Percentiles rank a stretch among this genome's conserved stretches.
Evolutionary conservation across 1,140 invertebrate genomes (phyloP).

Genomic region (Papilio glaucus): DNA sequence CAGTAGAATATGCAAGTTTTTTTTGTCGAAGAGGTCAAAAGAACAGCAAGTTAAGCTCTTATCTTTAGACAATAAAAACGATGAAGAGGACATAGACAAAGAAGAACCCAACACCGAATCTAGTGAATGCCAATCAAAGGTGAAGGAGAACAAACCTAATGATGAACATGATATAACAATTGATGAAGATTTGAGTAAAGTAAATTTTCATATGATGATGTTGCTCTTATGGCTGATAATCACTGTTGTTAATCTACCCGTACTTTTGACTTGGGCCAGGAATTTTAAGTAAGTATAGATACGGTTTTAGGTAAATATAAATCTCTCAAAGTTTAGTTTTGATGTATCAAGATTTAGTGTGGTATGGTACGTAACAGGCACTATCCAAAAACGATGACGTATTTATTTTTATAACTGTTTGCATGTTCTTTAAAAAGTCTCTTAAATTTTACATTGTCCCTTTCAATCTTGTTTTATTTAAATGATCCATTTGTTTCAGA

Average conservation of each 20-base stretch:
- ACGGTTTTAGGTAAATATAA: conserved; percentile 1
- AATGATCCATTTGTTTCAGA: conserved; percentile 64
- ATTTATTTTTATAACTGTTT: too few species aligned
- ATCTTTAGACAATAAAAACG: conserved; percentile 31
- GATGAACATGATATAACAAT: conserved; percentile 42
- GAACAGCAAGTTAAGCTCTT: conserved; percentile 39
- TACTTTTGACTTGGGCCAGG: conserved; percentile 85
- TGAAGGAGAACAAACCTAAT: conserved; percentile 40
- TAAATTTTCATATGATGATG: conserved; percentile 86
- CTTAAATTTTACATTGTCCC: too few species aligned
- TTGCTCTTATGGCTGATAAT: conserved; percentile 84
- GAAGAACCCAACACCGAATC: conserved; percentile 28
- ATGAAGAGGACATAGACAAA: conserved; percentile 35
- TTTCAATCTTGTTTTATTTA: conserved; percentile 9
- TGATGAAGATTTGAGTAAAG: conserved; percentile 71
- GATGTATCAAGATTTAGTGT: too few species aligned
- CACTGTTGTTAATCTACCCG: conserved; percentile 83
- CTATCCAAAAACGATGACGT: conserved; percentile 1
- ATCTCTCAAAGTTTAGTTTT: too few species aligned
- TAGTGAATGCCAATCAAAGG: neutral
- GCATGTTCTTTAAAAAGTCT: too few species aligned
- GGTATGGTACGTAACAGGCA: neutral
- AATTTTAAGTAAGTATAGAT: conserved; percentile 84
- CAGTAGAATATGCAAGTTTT: conserved; percentile 65
- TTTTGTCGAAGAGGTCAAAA: conserved; percentile 53